Conservation (phyloP, 2,888 invertebrate species). For the Phyto melanocephala region DNA sequence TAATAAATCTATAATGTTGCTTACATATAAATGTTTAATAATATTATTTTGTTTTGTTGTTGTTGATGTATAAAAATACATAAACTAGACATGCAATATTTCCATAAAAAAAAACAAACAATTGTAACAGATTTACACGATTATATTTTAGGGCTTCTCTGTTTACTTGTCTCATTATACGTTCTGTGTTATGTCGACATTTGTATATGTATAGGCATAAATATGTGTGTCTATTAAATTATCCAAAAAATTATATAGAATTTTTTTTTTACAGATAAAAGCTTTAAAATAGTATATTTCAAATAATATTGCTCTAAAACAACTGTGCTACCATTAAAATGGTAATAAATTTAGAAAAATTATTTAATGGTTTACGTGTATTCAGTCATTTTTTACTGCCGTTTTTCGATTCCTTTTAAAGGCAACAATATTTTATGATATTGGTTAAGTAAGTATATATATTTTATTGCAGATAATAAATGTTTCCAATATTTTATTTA, state of each 20-base stretch:
- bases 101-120: no score
- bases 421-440: background rate
- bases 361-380: background rate
- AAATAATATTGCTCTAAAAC: slow-evolving; percentile 3
- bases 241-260: background rate
- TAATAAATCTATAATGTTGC: slow-evolving; percentile 15
- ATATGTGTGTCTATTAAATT: background rate
- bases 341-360: slow-evolving; percentile 27
- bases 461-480: background rate
- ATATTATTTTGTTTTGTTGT: background rate
- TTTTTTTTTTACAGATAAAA: background rate
- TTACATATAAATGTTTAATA: slow-evolving; percentile 6
- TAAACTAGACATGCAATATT: no score
- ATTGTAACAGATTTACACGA: no score
- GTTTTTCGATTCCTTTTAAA: background rate
- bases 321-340: slow-evolving; percentile 1
- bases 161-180: no score
- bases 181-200: no score
- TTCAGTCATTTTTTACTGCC: background rate
- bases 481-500: slow-evolving; percentile 34
- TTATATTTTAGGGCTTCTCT: no score
- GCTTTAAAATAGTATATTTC: background rate
- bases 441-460: background rate
- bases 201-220: background rate
- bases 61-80: background rate